Conservation (phyloP, 2,113 vertebrate species). For the Nannobrachium achirus region DNA sequence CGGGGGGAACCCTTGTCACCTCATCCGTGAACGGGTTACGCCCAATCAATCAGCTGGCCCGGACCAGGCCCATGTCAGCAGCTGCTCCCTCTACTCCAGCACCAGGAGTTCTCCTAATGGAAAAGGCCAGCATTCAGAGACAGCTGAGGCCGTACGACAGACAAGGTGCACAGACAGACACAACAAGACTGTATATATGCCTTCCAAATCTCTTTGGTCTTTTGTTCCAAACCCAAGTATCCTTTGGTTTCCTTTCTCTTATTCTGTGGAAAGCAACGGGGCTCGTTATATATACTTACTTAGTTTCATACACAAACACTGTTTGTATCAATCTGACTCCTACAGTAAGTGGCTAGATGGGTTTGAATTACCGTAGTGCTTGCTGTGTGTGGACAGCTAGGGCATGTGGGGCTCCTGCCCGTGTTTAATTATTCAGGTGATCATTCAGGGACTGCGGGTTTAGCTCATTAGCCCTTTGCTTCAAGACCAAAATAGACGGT, state of each 20-base stretch:
- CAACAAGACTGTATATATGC: neutral
- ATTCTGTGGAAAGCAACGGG: conserved; percentile 13
- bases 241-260: neutral
- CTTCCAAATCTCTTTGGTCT: conserved; percentile 9
- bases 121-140: conserved; percentile 24
- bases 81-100: conserved; percentile 70
- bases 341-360: conserved; percentile 8
- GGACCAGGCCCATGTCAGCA: conserved; percentile 53
- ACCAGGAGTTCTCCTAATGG: conserved; percentile 57
- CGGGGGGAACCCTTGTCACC: conserved; percentile 64
- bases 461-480: conserved; percentile 60
- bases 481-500: conserved; percentile 23
- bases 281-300: neutral
- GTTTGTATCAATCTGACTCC: conserved; percentile 1
- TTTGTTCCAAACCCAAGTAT: neutral
- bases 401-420: conserved; percentile 70
- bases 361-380: conserved; percentile 17
- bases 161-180: conserved; percentile 24
- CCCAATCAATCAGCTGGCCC: conserved; percentile 71
- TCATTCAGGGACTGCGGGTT: conserved; percentile 62
- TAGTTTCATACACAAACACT: conserved; percentile 10
- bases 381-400: conserved; percentile 18
- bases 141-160: conserved; percentile 62
- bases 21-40: conserved; percentile 70
- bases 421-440: conserved; percentile 79